Evolutionary conservation across 2,113 vertebrate species (phyloP).

Genomic region (Phylloscopus whistleri): DNA sequence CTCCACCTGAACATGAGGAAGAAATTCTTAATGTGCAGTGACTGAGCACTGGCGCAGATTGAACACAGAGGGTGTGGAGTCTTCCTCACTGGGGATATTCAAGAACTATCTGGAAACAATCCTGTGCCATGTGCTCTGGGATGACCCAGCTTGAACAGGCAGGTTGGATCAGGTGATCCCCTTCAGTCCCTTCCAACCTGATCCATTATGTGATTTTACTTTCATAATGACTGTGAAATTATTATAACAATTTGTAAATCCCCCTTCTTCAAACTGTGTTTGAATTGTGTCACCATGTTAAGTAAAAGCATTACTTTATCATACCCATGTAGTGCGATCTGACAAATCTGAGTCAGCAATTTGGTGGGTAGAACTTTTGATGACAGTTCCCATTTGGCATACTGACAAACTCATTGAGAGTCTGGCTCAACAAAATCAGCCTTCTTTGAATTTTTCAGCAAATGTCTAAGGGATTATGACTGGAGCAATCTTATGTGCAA

Average conservation of each 20-base stretch:
- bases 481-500: neutral
- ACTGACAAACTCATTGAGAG: neutral
- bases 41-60: rapidly evolving
- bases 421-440: neutral
- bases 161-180: neutral
- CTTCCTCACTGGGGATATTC: neutral
- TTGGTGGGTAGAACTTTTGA: neutral
- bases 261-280: neutral
- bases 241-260: neutral
- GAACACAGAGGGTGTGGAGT: rapidly evolving
- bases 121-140: neutral
- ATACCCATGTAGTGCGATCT: neutral
- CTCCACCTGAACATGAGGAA: neutral
- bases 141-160: neutral
- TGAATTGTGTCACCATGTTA: neutral
- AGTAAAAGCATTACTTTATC: neutral
- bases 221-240: neutral
- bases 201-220: neutral
- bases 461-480: neutral
- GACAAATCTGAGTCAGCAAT: neutral
- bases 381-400: neutral
- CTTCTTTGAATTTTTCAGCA: neutral
- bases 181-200: neutral
- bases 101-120: neutral
- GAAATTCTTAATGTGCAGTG: neutral